A percentile compares a stretch with the other conserved stretches of the same genome.
phyloP scores from a whole-genome alignment of 2,113 vertebrate genomes.

The Smithornis capensis region DNA sequence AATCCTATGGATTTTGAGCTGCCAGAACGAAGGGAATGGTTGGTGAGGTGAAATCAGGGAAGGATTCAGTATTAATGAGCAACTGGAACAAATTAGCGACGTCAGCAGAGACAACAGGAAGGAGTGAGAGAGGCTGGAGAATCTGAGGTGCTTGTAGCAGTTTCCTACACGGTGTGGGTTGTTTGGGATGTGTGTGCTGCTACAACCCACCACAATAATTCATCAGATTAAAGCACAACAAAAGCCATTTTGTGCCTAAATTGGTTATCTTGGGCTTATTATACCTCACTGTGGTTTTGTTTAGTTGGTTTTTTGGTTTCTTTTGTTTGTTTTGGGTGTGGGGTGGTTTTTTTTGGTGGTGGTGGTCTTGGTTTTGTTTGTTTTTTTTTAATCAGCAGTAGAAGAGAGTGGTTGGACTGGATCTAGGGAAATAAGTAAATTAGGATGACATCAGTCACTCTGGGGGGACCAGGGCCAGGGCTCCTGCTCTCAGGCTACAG shows the following conservation, averaged over 20 bases:
- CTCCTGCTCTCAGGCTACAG: background rate
- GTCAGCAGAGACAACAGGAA: background rate
- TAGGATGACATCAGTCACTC: background rate
- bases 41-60: background rate
- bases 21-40: background rate
- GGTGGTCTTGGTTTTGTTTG: background rate
- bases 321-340: too few species aligned
- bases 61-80: conserved; percentile 1
- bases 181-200: background rate
- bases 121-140: background rate
- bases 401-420: background rate
- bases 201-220: background rate
- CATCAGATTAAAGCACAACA: background rate
- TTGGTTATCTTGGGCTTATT: background rate
- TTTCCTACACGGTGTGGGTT: accelerated
- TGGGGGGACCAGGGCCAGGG: accelerated
- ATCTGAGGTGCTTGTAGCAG: background rate
- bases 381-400: background rate
- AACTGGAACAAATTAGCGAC: conserved; percentile 25
- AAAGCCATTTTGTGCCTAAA: background rate
- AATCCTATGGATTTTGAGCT: background rate
- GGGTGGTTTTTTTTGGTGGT: too few species aligned
- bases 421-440: background rate
- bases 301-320: too few species aligned
- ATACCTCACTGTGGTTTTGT: accelerated